Evolutionary conservation across 2,888 invertebrate species (phyloP).

Genomic region (Chymomyza fuscimana): DNA sequence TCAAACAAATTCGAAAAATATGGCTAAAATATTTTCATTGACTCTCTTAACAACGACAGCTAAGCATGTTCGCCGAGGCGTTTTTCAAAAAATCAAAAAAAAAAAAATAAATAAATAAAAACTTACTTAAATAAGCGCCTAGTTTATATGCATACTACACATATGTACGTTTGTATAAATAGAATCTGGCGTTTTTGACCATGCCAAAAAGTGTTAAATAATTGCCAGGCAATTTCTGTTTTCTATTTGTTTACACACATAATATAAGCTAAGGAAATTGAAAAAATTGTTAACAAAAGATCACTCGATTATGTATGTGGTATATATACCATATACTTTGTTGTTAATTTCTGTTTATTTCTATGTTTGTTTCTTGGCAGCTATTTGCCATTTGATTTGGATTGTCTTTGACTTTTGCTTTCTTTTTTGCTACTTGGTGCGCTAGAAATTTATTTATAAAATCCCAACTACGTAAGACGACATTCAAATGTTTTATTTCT

Average conservation of each 20-base stretch:
- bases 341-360: slow-evolving; percentile 1
- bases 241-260: slow-evolving; percentile 54
- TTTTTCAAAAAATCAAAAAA: background rate
- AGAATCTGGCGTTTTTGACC: slow-evolving; percentile 11
- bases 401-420: slow-evolving; percentile 43
- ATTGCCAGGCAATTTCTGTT: slow-evolving; percentile 46
- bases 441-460: slow-evolving; percentile 62
- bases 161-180: background rate
- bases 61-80: background rate
- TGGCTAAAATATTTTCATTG: background rate
- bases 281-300: slow-evolving; percentile 13
- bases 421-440: slow-evolving; percentile 30
- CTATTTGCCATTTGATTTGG: slow-evolving; percentile 8
- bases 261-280: slow-evolving; percentile 16
- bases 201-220: slow-evolving; percentile 60
- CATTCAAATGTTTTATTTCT: slow-evolving; percentile 57
- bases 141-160: background rate
- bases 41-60: background rate
- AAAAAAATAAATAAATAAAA: no score
- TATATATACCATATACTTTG: slow-evolving; percentile 1
- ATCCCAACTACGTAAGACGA: slow-evolving; percentile 68
- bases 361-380: background rate
- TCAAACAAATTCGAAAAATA: no score
- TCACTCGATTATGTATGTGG: slow-evolving; percentile 40
- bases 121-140: background rate